A percentile compares a stretch with the other conserved stretches of the same genome.
Conservation (phyloP, 2,113 vertebrate species). For the Hypanus sabinus region DNA sequence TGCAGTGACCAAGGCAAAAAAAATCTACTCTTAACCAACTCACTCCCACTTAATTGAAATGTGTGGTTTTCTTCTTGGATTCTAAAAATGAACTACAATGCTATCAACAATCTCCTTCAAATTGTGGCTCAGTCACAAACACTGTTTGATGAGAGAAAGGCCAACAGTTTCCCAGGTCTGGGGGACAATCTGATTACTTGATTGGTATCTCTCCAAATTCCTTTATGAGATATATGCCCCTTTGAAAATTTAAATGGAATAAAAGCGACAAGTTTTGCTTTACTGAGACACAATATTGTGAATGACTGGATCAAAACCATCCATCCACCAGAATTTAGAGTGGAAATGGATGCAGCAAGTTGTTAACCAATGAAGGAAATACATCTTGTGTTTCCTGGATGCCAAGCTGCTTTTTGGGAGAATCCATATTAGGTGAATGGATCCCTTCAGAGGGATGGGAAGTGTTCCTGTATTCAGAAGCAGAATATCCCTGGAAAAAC, state of each 20-base stretch:
- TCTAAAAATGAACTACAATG: not conserved
- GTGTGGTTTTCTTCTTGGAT: not conserved
- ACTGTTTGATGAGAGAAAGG: constrained; percentile 14
- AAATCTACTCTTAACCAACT: not conserved
- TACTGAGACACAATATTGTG: not conserved
- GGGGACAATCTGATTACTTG: constrained; percentile 19
- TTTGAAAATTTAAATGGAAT: constrained; percentile 18
- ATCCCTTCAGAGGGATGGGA: not conserved
- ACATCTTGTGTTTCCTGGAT: not conserved
- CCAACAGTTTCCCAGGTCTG: constrained; percentile 29
- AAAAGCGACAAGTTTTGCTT: not conserved
- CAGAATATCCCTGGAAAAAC: not conserved
- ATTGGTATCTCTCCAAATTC: constrained; percentile 14
- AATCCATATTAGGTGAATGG: not conserved
- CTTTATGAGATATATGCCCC: not conserved
- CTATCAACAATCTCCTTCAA: not conserved
- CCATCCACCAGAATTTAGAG: not conserved
- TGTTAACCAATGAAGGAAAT: not conserved
- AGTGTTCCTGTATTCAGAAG: not conserved
- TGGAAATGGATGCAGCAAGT: not conserved
- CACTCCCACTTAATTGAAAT: not conserved
- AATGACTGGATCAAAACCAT: not conserved
- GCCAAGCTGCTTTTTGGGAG: not conserved
- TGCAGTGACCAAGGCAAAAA: not conserved
- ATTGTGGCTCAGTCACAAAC: not conserved